Percentiles rank a stretch among this genome's conserved stretches.
These are phyloP conservation scores for Drosophila navojoa DNA, from an alignment of 1,140 invertebrate genomes.

Conservation along the genomic window DNA sequence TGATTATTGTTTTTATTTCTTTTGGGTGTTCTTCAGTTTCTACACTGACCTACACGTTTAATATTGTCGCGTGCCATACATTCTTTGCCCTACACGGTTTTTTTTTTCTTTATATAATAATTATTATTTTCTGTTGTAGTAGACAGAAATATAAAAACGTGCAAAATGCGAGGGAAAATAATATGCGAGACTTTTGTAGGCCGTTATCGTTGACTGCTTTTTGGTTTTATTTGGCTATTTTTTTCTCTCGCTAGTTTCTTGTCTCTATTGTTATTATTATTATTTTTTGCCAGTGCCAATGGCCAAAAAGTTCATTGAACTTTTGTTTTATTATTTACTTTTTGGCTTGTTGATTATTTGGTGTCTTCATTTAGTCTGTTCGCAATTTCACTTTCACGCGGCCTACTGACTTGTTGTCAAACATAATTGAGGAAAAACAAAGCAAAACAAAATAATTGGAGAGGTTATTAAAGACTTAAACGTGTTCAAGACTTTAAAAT, in stretches of 20 bases:
- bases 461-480: too few relatives aligned
- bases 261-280: conserved; percentile 31
- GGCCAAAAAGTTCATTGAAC: conserved; percentile 76
- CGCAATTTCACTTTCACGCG: conserved; percentile 68
- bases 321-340: conserved; percentile 48
- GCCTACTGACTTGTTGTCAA: conserved; percentile 13
- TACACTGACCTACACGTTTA: conserved; percentile 56
- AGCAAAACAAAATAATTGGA: too few relatives aligned
- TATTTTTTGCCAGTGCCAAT: conserved; percentile 58
- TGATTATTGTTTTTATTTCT: conserved; percentile 21
- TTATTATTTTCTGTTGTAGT: conserved; percentile 49
- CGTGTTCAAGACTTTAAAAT: too few relatives aligned
- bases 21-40: conserved; percentile 33
- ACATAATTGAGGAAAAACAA: too few relatives aligned
- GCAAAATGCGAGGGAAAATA: conserved; percentile 23
- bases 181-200: conserved; percentile 35
- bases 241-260: conserved; percentile 62
- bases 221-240: conserved; percentile 55
- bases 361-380: conserved; percentile 58
- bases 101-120: conserved; percentile 18
- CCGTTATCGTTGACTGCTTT: conserved; percentile 65
- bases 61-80: conserved; percentile 33
- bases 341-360: conserved; percentile 50
- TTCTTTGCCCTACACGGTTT: conserved; percentile 34
- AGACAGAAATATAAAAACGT: conserved; percentile 49